Evolutionary conservation across 2,113 vertebrate genomes (phyloP).

Genomic region (Cardinalis cardinalis): DNA sequence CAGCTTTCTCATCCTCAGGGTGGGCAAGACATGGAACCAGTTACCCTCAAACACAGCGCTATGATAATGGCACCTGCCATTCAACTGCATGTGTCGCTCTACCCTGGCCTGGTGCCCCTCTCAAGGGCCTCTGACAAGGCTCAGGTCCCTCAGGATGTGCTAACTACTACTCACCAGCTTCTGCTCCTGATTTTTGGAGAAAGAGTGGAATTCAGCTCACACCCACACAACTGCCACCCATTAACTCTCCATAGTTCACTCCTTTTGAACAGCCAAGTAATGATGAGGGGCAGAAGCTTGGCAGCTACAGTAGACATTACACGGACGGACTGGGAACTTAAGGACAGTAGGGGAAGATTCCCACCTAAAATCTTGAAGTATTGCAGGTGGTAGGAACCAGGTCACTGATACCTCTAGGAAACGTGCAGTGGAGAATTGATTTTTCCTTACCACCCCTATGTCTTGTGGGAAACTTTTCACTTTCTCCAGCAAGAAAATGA

Average conservation of each 20-base stretch:
- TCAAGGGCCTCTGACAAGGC: background rate
- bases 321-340: background rate
- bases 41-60: rapidly evolving
- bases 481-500: background rate
- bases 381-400: background rate
- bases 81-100: background rate
- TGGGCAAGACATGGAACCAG: rapidly evolving
- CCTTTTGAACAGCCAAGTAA: background rate
- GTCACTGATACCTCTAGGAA: background rate
- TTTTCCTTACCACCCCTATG: background rate
- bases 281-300: background rate
- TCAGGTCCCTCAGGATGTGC: background rate
- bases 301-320: background rate
- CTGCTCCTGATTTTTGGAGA: background rate
- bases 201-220: background rate
- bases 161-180: background rate
- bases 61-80: background rate
- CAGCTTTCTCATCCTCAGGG: background rate
- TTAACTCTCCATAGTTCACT: background rate
- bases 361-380: background rate
- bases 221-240: background rate
- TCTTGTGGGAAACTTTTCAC: background rate
- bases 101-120: background rate
- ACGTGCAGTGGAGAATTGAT: rapidly evolving
- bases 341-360: background rate